phyloP scores from a whole-genome alignment of 2,888 invertebrate genomes.

The Nudaria mundana region DNA sequence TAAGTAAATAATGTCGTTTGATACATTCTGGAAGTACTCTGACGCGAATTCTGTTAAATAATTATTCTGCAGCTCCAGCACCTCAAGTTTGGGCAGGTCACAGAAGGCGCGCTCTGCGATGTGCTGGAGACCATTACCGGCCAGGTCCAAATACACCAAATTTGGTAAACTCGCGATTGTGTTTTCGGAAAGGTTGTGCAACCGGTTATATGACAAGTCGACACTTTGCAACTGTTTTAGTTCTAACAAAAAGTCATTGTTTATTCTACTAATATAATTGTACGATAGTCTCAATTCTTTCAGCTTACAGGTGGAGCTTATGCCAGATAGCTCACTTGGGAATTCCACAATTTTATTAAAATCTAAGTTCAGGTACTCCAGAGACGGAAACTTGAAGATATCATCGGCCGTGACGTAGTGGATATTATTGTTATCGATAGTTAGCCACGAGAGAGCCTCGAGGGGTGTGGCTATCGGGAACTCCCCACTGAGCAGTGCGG shows the following conservation, averaged over 20 bases:
- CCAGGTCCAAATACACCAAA: conserved; percentile 87
- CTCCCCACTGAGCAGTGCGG: conserved; percentile 86
- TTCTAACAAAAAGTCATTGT: conserved; percentile 84
- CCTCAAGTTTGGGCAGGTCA: conserved; percentile 84
- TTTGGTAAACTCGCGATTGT: conserved; percentile 86
- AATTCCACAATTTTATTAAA: conserved; percentile 88
- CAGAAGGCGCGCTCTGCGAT: conserved; percentile 86
- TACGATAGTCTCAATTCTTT: conserved; percentile 90
- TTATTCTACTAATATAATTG: conserved; percentile 86
- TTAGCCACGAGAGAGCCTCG: conserved; percentile 86
- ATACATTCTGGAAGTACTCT: conserved; percentile 83
- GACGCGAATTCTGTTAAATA: conserved; percentile 83
- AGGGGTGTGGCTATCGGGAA: conserved; percentile 85
- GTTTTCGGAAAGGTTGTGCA: conserved; percentile 81
- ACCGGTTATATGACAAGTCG: conserved; percentile 87
- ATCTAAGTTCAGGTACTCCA: conserved; percentile 90
- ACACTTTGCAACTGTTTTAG: conserved; percentile 85
- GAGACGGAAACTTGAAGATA: conserved; percentile 83
- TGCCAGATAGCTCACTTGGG: conserved; percentile 72
- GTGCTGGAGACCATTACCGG: conserved; percentile 85
- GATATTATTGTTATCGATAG: conserved; percentile 91
- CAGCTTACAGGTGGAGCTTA: conserved; percentile 82
- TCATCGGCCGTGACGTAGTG: conserved; percentile 81
- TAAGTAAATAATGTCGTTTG: conserved; percentile 80
- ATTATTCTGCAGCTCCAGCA: conserved; percentile 89